phyloP scores from a whole-genome alignment of 2,113 vertebrate species.

The Pavo muticus region DNA sequence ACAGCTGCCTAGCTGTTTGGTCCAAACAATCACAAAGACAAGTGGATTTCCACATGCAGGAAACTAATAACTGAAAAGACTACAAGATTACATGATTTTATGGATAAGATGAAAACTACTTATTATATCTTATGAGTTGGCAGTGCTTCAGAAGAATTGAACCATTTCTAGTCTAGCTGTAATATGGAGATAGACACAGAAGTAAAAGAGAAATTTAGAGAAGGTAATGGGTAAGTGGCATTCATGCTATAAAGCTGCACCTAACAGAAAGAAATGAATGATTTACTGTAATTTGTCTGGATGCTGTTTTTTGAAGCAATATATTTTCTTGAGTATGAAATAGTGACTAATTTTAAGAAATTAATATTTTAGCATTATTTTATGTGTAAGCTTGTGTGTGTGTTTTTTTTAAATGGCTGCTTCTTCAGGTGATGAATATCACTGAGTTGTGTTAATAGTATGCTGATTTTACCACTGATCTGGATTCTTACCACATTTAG shows the following conservation, averaged over 20 bases:
- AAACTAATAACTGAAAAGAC: background rate
- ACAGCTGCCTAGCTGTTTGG: too few relatives aligned
- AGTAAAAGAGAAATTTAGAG: too few relatives aligned
- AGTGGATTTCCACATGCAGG: background rate
- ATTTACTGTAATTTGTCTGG: background rate
- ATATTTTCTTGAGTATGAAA: background rate
- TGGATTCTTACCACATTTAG: background rate
- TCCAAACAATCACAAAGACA: background rate
- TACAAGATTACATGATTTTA: background rate
- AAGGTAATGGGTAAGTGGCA: too few relatives aligned
- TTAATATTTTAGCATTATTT: background rate
- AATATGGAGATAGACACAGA: background rate
- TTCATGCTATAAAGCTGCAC: too few relatives aligned
- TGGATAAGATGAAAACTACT: background rate
- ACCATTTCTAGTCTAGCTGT: background rate
- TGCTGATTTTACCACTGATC: background rate
- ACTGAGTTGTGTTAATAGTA: background rate
- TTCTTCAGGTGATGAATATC: background rate
- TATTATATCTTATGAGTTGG: background rate
- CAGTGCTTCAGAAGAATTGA: background rate
- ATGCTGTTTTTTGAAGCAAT: background rate
- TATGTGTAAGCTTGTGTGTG: background rate
- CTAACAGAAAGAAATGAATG: background rate
- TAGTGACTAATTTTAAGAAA: background rate
- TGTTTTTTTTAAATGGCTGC: background rate